Evolutionary conservation across 2,113 vertebrate species (phyloP).

Genomic region (Phasianus colchicus): DNA sequence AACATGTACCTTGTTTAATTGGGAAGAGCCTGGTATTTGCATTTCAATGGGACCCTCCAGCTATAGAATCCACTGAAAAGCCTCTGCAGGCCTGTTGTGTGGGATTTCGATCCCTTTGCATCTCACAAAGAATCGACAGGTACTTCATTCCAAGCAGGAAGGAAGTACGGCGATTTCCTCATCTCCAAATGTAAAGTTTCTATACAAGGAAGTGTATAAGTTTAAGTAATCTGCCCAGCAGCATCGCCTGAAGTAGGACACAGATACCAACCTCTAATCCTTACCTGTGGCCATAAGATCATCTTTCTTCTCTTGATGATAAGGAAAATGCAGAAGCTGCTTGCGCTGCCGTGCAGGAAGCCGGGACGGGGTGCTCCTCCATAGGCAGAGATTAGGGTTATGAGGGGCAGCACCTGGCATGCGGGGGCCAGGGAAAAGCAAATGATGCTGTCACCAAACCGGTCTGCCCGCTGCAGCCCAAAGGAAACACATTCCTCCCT

Average conservation of each 20-base stretch:
- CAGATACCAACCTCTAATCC: background rate
- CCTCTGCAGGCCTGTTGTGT: background rate
- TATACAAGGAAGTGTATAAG: background rate
- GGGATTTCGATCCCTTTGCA: background rate
- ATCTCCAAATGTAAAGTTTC: background rate
- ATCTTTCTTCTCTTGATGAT: background rate
- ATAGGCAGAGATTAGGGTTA: background rate
- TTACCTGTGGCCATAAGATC: background rate
- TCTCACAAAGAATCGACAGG: background rate
- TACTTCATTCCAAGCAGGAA: background rate
- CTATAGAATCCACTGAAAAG: background rate
- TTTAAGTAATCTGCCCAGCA: background rate
- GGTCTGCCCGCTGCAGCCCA: background rate
- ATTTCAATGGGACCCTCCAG: background rate
- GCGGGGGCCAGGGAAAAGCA: background rate
- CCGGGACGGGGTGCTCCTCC: background rate
- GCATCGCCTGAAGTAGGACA: background rate
- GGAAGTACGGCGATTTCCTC: background rate
- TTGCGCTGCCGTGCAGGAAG: background rate
- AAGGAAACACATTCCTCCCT: background rate
- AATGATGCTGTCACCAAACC: background rate
- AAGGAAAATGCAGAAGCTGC: background rate
- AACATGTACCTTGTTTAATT: background rate
- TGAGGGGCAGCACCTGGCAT: constrained; percentile 13
- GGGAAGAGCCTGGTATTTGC: background rate